Evolutionary conservation across 2,797 vertebrate species (phyloP), one percentile per base, ranked within the genome.

Genomic region (Neoniphon sammara): DNA sequence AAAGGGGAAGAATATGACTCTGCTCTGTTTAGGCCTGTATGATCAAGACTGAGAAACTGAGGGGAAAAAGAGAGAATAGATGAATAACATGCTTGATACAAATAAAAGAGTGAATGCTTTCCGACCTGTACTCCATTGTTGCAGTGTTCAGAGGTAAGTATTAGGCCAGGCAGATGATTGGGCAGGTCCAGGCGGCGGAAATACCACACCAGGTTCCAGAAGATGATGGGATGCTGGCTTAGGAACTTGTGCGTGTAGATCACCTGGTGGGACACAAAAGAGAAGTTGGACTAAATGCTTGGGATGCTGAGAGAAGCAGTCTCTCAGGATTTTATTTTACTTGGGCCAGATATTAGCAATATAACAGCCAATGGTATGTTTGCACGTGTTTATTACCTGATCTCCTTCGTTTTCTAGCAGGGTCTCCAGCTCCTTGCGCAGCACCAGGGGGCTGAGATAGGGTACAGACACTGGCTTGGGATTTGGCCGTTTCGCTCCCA

Each of bases 121-220:
- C 78, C 57, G 0, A 98, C 98, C 96, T 99, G 96, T 3, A 95
- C 93, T 77, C 98, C 97, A 34, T 95, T 94, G 90, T 99, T 99
- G 92, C 98, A 99, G 91, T 99, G 97, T 75, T 98, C 97, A 7
- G 98, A 99, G 49, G 95, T 96, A 0, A 99, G 93, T 85, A 99
- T 97, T 80, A 99, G 96, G 44, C 97, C 98, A 0, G 97, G 97
- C 20, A 99, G 91, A 85, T 97, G 96, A 90, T 94, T 96, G 78
- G 96, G 96, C 77, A 99, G 93, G 84, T 99, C 97, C 87, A 99
- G 82, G 21, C 97, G 95, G 10, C 91, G 95, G 89, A 99, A 99
- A 93, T 98, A 99, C 96, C 97, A 99, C 49, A 99, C 95, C 54
- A 99, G 91, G 89, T 99, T 99, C 98, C 98, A 99, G 93, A 98